Base-by-base conservation (phyloP, 2,113 vertebrate genomes). In the Ammodytes marinus region DNA sequence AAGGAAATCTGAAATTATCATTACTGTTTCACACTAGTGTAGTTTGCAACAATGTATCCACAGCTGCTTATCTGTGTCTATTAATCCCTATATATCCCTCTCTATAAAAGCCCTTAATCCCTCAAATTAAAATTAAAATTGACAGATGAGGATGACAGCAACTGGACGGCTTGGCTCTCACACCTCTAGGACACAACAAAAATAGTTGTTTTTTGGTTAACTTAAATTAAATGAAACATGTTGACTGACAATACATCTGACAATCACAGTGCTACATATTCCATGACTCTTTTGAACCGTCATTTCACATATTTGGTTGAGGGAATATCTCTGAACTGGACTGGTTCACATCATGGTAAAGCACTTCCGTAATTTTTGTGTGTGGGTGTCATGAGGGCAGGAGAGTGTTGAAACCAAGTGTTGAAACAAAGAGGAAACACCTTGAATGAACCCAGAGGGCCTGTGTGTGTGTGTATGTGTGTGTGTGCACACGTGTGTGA, bases 371-470 rank as follows among this genome's bases (percentile, higher is more conserved):
- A 73, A 75, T 40, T 83, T 64, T 39, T 83, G 75, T 57, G 58
- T n/a, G 53, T n/a, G 66, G 17, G 76, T 15, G 69, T 60, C 53
- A 8, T 35, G 61, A 17, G 77, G 45, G 60, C 49, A 82, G 59
- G 53, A 80, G 69, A 69, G 85, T 74, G 84, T 83, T 88, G 74
- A 91, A 86, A 86, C 74, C 10, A 59, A 74, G 85, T 27, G 27
- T 27, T 88, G 74, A 91, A 86, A 86, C 74, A 12, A 59, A 74
- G 85, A 83, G 86, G 86, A 82, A 91, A 88, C 73, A 66, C 84
- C 84, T 86, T 46, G 2, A 52, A 49, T 73, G 72, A 86, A 83
- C 59, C 61, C 74, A 37, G 66, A 83, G 69, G 68, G 69, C 80
- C 61, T 0, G 52, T 14, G 69, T 83, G 68, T 39, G 52, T 27